Evolutionary conservation across 2,113 vertebrate genomes (phyloP), one percentile per base, ranked within the genome.

Genomic region (Microtus montanus): DNA sequence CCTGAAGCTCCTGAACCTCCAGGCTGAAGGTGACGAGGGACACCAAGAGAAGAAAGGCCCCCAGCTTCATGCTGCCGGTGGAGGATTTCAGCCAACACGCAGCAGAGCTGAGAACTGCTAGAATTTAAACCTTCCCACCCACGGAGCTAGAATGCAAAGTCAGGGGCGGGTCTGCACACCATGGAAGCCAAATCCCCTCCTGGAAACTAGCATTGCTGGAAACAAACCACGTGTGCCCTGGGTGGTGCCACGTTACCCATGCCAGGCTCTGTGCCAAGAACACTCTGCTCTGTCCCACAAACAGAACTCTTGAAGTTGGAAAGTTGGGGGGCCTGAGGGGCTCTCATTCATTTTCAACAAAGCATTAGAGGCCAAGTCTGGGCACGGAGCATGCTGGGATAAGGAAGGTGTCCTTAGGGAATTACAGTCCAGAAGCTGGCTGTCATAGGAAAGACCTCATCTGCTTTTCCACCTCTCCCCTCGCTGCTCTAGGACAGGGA

Each of bases 41-140:
- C 87, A 90, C 83, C 1, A 97, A 84, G 35, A 97, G 75, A 75
- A 97, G 74, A 44, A 96, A 79, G 28, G 64, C 79, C 33, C 30
- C 92, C 71, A 94, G 7, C 92, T 95, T 97, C 97, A 97, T 97
- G 87, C 14, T 94, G 97, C n/a, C 15, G 33, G 24, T 5, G 4
- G 28, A 92, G 83, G 87, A 63, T 80, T 75, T 61, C 2, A 14
- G 49, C 17, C 2, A 24, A 12, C 11, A 38, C 0, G 47, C 28
- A 38, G 35, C 49, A 33, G 35, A 75, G 2, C 68, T 19, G 52
- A 52, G 41, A 86, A 38, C 38, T 52, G 83, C 87, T 64, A 52
- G 61, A 52, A 92, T 89, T 78, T 96, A 78, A 94, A 26, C 33
- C 3, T n/a, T 89, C 70, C 44, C 5, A 11, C 47, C 71, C 38